Evolutionary conservation across 2,113 vertebrate genomes (phyloP), one percentile per base, ranked within the genome.

Genomic region (Cochlearius cochlearius): DNA sequence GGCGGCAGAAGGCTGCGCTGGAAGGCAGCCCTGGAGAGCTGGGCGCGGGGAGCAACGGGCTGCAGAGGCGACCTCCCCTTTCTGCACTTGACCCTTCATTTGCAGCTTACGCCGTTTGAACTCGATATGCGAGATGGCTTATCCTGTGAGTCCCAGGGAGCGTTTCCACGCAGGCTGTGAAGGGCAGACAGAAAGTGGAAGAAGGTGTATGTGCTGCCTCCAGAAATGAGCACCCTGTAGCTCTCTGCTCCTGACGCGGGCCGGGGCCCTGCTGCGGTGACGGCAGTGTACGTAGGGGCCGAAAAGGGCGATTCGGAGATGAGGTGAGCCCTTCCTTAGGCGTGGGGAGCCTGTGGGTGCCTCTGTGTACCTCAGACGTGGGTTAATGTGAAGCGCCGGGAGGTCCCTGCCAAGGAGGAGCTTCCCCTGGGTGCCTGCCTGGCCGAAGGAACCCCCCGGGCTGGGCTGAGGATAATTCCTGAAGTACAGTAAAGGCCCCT

Each of bases 111-210:
- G 4, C 34, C 2, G 0, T 56, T 62, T 43, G 73, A 39, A 60
- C 34, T 9, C 0, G 1, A 8, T 7, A 10, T 1, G 21, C 12
- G 83, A 30, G 29, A 7, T 50, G 3, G 3, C 34, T 56, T 67
- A 25, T 66, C 52, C 47, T 64, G 34, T 43, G 43, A 53, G 53
- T 62, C 32, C 43, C 17, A 27, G 32, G 8, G 2, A 20, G 36
- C 1, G 1, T 53, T 93, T 71, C 74, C 36, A 7, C 9, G 32
- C 32, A 36, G 38, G 43, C 38, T 55, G 60, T 26, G 66, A 55
- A 74, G 63, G 38, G 55, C 69, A 53, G 38, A 14, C 11, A 53
- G 55, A 38, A 63, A 43, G 32, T 1, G 25, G 25, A 26, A 30
- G 50, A 12, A 50, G 23, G n/a, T n/a, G 12, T 11, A 4, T 6